Conservation (phyloP, 2,113 vertebrate species). For the Urocynchramus pylzowi region DNA sequence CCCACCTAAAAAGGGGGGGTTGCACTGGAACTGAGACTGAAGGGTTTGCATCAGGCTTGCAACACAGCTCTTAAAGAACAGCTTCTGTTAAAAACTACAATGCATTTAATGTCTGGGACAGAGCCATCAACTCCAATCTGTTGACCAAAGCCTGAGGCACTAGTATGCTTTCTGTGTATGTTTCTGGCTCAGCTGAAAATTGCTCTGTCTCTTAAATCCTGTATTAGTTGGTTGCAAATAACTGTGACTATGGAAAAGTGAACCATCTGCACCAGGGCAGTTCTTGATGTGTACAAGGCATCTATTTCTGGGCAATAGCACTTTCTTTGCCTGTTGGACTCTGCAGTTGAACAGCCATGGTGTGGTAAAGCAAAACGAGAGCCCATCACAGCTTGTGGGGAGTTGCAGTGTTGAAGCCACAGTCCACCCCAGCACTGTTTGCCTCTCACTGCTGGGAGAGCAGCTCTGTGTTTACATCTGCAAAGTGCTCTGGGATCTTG, state of each 20-base stretch:
- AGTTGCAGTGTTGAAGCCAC: neutral
- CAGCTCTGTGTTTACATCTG: neutral
- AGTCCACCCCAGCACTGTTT: neutral
- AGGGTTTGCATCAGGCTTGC: neutral
- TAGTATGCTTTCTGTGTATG: neutral
- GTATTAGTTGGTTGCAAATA: neutral
- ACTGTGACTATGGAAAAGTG: neutral
- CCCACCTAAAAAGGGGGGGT: neutral
- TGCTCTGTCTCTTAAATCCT: neutral
- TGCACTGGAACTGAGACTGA: neutral
- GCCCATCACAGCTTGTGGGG: neutral
- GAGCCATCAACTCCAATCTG: neutral
- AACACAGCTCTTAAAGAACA: neutral
- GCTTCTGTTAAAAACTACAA: neutral
- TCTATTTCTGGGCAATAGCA: neutral
- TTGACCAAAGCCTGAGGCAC: neutral
- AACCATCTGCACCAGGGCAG: neutral
- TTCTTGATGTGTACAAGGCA: rapidly evolving
- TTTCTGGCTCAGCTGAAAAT: neutral
- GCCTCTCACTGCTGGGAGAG: neutral
- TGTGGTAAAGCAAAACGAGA: neutral
- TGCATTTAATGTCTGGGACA: neutral
- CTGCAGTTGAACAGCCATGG: neutral
- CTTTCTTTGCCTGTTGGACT: neutral
- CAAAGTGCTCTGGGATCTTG: neutral